These are phyloP conservation scores for Caenorhabditis wallacei DNA, from an alignment of 2,888 invertebrate species.

Conservation along the genomic window DNA sequence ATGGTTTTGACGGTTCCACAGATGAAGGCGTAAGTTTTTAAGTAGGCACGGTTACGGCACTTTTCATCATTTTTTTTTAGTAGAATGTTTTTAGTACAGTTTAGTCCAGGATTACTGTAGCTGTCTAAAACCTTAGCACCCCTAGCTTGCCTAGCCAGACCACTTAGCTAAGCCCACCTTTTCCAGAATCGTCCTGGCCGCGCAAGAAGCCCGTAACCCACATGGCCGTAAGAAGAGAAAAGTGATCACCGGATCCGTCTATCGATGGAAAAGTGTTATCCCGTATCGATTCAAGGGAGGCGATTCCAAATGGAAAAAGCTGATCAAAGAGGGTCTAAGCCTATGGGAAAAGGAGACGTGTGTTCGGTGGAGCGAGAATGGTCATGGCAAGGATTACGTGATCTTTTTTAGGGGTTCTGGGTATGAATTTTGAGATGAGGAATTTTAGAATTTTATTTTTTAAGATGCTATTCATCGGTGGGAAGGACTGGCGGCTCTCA, in stretches of 20 bases:
- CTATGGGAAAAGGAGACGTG: constrained; percentile 82
- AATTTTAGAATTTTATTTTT: neutral
- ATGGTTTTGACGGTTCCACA: constrained; percentile 81
- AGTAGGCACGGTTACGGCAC: no score
- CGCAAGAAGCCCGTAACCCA: constrained; percentile 62
- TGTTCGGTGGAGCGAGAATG: constrained; percentile 80
- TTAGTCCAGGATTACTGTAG: no score
- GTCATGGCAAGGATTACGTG: constrained; percentile 78
- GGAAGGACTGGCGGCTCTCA: constrained; percentile 81
- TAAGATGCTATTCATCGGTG: constrained; percentile 78
- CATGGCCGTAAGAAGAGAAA: constrained; percentile 58
- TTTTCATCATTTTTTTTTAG: no score
- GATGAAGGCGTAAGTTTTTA: constrained; percentile 71
- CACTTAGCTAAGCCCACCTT: neutral
- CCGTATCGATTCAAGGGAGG: constrained; percentile 79
- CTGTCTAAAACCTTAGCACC: no score
- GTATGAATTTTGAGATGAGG: constrained; percentile 58
- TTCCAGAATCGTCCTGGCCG: constrained; percentile 68
- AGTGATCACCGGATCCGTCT: constrained; percentile 81
- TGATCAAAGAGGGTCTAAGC: constrained; percentile 75
- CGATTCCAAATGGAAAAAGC: constrained; percentile 79
- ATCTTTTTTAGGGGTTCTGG: constrained; percentile 80
- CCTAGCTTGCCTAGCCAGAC: no score
- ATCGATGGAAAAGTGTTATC: constrained; percentile 80
- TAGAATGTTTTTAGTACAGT: no score